Evolutionary conservation across 2,888 invertebrate species (phyloP), one percentile per base, ranked within the genome.

Genomic region (Deroplatys truncata): DNA sequence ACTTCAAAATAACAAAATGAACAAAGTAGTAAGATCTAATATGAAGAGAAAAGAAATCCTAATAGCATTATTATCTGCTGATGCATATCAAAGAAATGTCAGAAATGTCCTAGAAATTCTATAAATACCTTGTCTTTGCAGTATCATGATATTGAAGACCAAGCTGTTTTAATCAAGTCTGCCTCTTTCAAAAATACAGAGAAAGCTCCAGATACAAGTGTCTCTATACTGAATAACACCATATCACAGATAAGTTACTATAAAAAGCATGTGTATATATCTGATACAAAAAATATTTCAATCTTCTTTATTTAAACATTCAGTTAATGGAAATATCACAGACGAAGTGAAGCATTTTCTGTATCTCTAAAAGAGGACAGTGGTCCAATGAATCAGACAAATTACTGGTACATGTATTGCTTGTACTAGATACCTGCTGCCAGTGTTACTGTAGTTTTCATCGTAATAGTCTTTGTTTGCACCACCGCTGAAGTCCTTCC

Each of bases 401-500:
- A 72, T 72, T 43, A 43, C 43, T 72, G 56, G 56, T 72, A 72
- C 56, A 72, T 72, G 56, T 20, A 72, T 72, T 72, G 56, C 20
- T 72, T 72, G 56, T 72, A 72, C 56, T 72, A 72, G 20, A 72
- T 87, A 87, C 87, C 87, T 87, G 87, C 83, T 87, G 87, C 87
- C 82, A n/a, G 87, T 31, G 56, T 93, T 93, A 93, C 93, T 93
- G 93, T 93, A 93, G 92, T 93, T 90, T 35, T 90, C 93, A 93
- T 93, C 93, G 93, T 93, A 93, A 93, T 93, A 93, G 93, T 93
- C 93, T 93, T 93, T 93, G 85, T 86, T 86, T 72, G 56, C 56
- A 72, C 87, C 82, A 25, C 87, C 83, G 15, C 87, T 83, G 87
- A 35, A 90, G 82, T 90, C 90, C 89, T 90, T 90, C 84, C 89